phyloP scores from a whole-genome alignment of 2,888 invertebrate species.

The Arrhopalites spinosus region DNA sequence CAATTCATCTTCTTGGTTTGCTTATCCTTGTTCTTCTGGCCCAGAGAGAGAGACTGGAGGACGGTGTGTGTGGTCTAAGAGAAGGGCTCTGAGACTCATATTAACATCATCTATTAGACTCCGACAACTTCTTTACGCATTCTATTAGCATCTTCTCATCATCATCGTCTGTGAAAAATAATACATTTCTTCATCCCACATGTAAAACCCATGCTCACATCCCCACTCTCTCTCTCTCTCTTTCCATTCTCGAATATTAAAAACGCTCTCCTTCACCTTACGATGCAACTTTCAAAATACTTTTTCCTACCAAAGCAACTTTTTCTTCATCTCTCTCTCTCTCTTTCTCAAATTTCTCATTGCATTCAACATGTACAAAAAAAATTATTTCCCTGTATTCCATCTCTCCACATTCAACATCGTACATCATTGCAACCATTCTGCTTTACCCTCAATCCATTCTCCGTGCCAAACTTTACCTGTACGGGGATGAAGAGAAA shows the following conservation, averaged over 20 bases:
- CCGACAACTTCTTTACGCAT: conserved; percentile 26
- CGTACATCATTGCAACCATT: too few species aligned
- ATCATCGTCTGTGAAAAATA: conserved; percentile 8
- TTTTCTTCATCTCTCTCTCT: background rate
- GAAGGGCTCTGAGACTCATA: conserved; percentile 25
- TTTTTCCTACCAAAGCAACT: too few species aligned
- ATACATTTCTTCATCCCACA: background rate
- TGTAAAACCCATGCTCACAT: background rate
- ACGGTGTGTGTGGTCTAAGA: background rate
- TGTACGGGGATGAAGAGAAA: background rate
- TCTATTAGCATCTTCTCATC: conserved; percentile 18
- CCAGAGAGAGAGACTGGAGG: background rate
- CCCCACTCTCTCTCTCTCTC: too few species aligned
- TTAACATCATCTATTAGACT: conserved; percentile 34
- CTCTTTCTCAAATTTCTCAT: background rate
- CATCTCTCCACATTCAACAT: too few species aligned
- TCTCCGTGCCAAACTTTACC: too few species aligned
- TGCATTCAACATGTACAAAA: too few species aligned
- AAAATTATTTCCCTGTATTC: too few species aligned
- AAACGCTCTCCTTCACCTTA: too few species aligned
- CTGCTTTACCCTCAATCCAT: too few species aligned
- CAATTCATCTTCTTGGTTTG: background rate
- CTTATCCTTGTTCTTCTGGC: background rate
- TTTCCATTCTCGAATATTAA: too few species aligned
- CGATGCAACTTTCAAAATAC: too few species aligned